Evolutionary conservation across 1,140 invertebrate genomes (phyloP), one percentile per base, ranked within the genome.

Genomic region (Lasioglossum albipes): DNA sequence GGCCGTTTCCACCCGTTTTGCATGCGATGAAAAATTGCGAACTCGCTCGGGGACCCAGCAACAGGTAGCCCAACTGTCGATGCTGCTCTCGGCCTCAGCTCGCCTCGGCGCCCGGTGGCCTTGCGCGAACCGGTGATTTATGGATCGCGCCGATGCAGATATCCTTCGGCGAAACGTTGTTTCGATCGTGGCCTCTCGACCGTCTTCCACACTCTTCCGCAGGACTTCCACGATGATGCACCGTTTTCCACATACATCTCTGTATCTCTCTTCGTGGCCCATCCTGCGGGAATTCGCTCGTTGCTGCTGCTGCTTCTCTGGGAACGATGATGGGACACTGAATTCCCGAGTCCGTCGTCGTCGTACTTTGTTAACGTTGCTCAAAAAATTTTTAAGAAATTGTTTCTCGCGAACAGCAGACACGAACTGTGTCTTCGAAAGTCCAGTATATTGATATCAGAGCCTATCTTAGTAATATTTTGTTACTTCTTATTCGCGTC

Each of bases 1-100:
- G 20, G 7, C 52, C 22, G 12, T 45, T 52, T 81, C 54, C 70
- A n/a, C 5, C 2, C 18, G 7, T 27, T 2, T n/a, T 16, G 36
- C 49, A 65, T 22, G 3, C 27, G 20, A 42, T 65, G 59, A 52
- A 67, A 66, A 66, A 10, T 7, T 45, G 49, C 27, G 52, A 49
- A 71, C 20, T 41, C 7, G 10, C 20, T 54, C 74, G 45, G 70
- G 41, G 49, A 71, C 70, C 73, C 31, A 59, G 72, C 75, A 84
- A 85, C 81, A 83, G 81, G 81, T 83, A 80, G 77, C 81, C 57
- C 57, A 18, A 61, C 74, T n/a, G 57, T 72, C 62, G 75, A 77
- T 31, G 75, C 49, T 49, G 27, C 49, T 10, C 27, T 12, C 57
- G 20, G 6, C 7, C 1, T 16, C 16, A 57, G 59, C 45, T 49